A percentile compares a stretch with the other conserved stretches of the same genome.
These are phyloP conservation scores for Pyrocoelia pectoralis DNA, from an alignment of 2,888 invertebrate genomes.

Conservation along the genomic window DNA sequence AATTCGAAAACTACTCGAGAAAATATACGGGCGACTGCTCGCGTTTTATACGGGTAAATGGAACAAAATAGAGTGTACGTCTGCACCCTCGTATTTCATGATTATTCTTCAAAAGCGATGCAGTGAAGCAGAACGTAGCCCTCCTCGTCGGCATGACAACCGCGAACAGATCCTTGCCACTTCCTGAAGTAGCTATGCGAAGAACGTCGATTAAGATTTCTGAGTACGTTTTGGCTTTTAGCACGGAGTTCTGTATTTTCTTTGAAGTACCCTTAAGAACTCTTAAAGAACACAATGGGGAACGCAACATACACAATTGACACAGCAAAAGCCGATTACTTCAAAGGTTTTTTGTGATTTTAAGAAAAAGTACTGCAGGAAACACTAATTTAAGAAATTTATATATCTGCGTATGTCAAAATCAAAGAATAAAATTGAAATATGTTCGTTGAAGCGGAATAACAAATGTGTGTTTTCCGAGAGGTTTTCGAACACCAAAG, in stretches of 20 bases:
- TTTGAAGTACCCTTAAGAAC: constrained; percentile 22
- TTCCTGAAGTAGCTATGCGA: constrained; percentile 25
- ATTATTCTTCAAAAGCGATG: constrained; percentile 50
- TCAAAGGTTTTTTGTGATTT: constrained; percentile 25
- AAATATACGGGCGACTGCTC: constrained; percentile 29
- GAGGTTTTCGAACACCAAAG: constrained; percentile 20
- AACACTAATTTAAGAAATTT: constrained; percentile 2
- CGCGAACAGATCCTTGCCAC: constrained; percentile 38
- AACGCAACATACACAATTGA: constrained; percentile 23
- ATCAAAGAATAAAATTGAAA: constrained; percentile 14
- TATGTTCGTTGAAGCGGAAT: constrained; percentile 19
- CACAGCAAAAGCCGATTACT: constrained; percentile 25
- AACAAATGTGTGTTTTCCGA: constrained; percentile 22
- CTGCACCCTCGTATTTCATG: constrained; percentile 49
- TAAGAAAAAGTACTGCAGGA: constrained; percentile 5
- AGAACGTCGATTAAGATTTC: constrained; percentile 35
- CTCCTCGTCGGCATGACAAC: constrained; percentile 53
- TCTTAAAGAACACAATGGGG: constrained; percentile 15
- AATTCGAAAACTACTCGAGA: constrained; percentile 26
- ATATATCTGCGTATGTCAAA: not conserved
- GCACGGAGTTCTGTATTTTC: constrained; percentile 21
- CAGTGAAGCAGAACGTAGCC: constrained; percentile 47
- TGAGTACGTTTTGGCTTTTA: constrained; percentile 29
- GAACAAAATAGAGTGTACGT: constrained; percentile 45
- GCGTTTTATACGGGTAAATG: constrained; percentile 38